A percentile compares a stretch with the other conserved stretches of the same genome.
Evolutionary conservation across 2,888 invertebrate genomes (phyloP).

Genomic region (Ceramica pisi): DNA sequence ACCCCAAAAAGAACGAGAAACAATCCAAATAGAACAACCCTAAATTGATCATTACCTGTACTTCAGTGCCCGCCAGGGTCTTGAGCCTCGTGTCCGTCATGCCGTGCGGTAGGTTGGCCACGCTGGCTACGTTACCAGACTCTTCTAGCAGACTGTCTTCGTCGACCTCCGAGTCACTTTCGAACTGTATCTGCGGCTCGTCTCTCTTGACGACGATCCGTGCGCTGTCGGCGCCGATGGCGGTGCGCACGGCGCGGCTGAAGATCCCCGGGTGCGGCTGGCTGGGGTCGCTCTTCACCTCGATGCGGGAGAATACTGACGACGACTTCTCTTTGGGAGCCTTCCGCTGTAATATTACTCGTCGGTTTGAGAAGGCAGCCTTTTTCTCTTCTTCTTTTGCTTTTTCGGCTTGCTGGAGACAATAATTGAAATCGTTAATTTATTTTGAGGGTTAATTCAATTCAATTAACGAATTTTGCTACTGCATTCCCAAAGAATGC

Average conservation of each 20-base stretch:
- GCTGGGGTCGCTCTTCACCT: slow-evolving; percentile 74
- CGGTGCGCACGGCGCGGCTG: slow-evolving; percentile 83
- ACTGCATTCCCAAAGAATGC: too few relatives aligned
- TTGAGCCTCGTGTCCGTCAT: slow-evolving; percentile 86
- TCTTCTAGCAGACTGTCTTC: slow-evolving; percentile 72
- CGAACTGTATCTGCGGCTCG: slow-evolving; percentile 78
- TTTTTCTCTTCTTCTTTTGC: slow-evolving; percentile 73
- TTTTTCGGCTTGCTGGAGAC: slow-evolving; percentile 63
- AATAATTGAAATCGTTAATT: too few relatives aligned
- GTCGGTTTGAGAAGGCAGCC: slow-evolving; percentile 76
- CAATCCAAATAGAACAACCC: slow-evolving; percentile 47
- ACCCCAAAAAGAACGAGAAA: slow-evolving; percentile 20
- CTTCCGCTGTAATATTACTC: slow-evolving; percentile 83
- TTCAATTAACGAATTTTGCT: too few relatives aligned
- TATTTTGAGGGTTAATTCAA: too few relatives aligned
- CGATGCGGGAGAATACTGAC: slow-evolving; percentile 76
- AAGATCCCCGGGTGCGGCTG: slow-evolving; percentile 83
- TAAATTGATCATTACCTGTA: slow-evolving; percentile 82
- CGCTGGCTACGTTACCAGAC: slow-evolving; percentile 71
- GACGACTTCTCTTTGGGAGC: slow-evolving; percentile 72
- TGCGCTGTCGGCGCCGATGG: slow-evolving; percentile 71
- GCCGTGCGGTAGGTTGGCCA: slow-evolving; percentile 84
- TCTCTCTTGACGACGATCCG: slow-evolving; percentile 71
- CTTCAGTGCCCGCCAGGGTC: slow-evolving; percentile 83
- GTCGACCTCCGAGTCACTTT: slow-evolving; percentile 75